phyloP scores from a whole-genome alignment of 2,113 vertebrate genomes.

The Thomomys bottae region DNA sequence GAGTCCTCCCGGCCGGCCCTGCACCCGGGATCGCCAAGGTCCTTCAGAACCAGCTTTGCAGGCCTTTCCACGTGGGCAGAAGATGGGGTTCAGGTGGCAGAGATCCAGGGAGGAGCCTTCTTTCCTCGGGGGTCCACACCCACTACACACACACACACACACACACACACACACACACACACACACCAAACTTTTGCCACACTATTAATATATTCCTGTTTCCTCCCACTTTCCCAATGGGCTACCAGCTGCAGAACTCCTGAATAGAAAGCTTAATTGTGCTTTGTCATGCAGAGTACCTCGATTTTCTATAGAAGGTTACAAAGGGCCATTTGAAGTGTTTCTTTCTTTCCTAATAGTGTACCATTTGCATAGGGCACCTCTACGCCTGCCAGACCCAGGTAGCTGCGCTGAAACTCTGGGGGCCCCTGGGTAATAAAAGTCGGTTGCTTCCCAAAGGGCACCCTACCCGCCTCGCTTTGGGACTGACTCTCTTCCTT shows the following conservation, averaged over 20 bases:
- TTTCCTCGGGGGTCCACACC: slow-evolving; percentile 53
- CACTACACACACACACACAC: slow-evolving; percentile 34
- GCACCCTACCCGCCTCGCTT: not conserved
- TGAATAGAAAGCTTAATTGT: slow-evolving; percentile 97
- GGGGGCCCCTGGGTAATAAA: slow-evolving; percentile 16
- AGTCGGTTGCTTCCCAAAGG: slow-evolving; percentile 13
- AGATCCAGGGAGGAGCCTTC: slow-evolving; percentile 79
- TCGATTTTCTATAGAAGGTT: slow-evolving; percentile 91
- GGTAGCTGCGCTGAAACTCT: slow-evolving; percentile 74
- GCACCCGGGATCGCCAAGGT: not conserved
- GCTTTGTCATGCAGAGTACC: slow-evolving; percentile 98
- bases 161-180: not conserved
- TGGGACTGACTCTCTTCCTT: not conserved
- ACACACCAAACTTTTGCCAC: slow-evolving; percentile 79
- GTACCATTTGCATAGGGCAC: slow-evolving; percentile 82
- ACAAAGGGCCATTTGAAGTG: slow-evolving; percentile 87
- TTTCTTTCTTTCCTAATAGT: slow-evolving; percentile 80
- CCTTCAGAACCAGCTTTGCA: slow-evolving; percentile 47
- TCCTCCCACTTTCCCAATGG: slow-evolving; percentile 91
- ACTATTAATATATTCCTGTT: slow-evolving; percentile 89
- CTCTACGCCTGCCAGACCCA: slow-evolving; percentile 80
- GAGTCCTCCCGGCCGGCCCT: not conserved
- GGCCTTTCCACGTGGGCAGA: slow-evolving; percentile 63
- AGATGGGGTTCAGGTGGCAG: slow-evolving; percentile 75
- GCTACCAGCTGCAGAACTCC: slow-evolving; percentile 94